Evolutionary conservation across 2,113 vertebrate species (phyloP).

Genomic region (Bubo blakistoni): DNA sequence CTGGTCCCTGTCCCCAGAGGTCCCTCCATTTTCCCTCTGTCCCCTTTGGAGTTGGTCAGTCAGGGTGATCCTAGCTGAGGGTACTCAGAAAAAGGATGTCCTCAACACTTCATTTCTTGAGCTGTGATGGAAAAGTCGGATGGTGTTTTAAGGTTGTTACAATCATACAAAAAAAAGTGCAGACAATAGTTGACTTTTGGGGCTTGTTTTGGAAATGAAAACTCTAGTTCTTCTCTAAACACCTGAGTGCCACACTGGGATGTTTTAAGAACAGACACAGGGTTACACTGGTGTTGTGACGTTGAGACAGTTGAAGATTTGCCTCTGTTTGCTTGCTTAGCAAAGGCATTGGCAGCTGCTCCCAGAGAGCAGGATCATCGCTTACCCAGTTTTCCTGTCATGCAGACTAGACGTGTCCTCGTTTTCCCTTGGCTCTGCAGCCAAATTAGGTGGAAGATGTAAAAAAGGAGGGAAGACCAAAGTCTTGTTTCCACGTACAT

Average conservation of each 20-base stretch:
- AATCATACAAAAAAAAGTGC: not conserved
- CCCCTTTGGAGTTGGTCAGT: not conserved
- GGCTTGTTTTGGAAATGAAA: not conserved
- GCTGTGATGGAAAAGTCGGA: not conserved
- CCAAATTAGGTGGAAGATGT: not conserved
- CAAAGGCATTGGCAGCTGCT: not conserved
- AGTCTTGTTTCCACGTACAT: accelerated
- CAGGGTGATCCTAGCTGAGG: not conserved
- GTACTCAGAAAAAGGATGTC: not conserved
- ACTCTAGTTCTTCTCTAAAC: not conserved
- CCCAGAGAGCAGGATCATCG: too few relatives aligned
- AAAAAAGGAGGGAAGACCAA: not conserved
- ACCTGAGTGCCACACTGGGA: not conserved
- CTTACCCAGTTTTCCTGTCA: not conserved
- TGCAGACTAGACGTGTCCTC: not conserved
- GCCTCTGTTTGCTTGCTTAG: not conserved
- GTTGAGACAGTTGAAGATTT: not conserved
- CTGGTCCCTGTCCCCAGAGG: not conserved
- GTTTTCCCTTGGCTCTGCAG: not conserved
- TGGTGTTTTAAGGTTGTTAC: not conserved
- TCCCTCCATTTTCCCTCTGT: not conserved
- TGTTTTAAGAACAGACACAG: not conserved
- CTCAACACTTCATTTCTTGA: not conserved
- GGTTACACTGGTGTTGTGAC: not conserved
- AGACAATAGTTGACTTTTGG: not conserved